A percentile compares a stretch with the other conserved stretches of the same genome.
These are phyloP conservation scores for Drosophila repletoides DNA, from an alignment of 1,140 invertebrate species.

Conservation along the genomic window DNA sequence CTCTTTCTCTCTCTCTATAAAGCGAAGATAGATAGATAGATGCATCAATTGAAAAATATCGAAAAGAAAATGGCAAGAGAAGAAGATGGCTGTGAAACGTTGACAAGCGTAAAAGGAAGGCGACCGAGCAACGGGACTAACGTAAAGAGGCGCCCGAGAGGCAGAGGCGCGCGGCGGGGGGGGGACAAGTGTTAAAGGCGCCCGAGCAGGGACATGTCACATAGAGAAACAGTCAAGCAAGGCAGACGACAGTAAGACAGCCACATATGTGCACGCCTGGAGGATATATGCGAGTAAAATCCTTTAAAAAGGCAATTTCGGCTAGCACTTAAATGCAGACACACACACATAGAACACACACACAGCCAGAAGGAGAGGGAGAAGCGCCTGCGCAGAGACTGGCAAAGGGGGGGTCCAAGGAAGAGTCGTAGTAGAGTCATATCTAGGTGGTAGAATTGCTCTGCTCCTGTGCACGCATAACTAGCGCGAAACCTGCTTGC, in stretches of 20 bases:
- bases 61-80: constrained; percentile 57
- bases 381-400: constrained; percentile 32
- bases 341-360: constrained; percentile 22
- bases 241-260: constrained; percentile 7
- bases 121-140: constrained; percentile 38
- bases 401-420: constrained; percentile 7
- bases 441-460: background rate
- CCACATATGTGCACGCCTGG: constrained; percentile 24
- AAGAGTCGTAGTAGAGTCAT: background rate
- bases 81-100: constrained; percentile 58
- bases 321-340: constrained; percentile 78
- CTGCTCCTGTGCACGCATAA: constrained; percentile 55
- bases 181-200: constrained; percentile 13
- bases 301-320: constrained; percentile 80
- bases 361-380: constrained; percentile 1
- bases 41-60: constrained; percentile 71
- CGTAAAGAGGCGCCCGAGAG: constrained; percentile 23
- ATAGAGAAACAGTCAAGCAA: constrained; percentile 1
- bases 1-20: too few relatives aligned
- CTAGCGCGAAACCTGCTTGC: constrained; percentile 24
- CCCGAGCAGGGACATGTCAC: constrained; percentile 23
- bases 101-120: constrained; percentile 73
- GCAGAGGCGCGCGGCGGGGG: too few relatives aligned
- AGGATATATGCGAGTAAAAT: constrained; percentile 57
- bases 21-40: constrained; percentile 67